These are phyloP conservation scores for Drosophila pallidifrons DNA, from an alignment of 1,140 invertebrate species.

Conservation along the genomic window DNA sequence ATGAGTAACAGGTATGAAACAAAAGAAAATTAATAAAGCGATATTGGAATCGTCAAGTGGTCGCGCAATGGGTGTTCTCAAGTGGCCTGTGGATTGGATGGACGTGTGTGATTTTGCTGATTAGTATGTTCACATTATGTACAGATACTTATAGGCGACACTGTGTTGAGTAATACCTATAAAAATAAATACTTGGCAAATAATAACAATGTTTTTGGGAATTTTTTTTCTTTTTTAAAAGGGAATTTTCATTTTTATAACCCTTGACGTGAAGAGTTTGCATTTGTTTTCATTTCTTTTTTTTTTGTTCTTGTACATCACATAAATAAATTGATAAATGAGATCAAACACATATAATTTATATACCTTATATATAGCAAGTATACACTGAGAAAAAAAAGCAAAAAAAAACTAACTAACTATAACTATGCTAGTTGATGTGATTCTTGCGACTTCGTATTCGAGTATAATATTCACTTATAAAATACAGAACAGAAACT, in stretches of 20 bases:
- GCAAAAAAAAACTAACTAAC: conserved; percentile 15
- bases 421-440: conserved; percentile 48
- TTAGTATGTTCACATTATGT: conserved; percentile 36
- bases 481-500: conserved; percentile 41
- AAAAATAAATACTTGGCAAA: conserved; percentile 5
- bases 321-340: conserved; percentile 70
- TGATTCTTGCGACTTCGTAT: conserved; percentile 11
- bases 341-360: conserved; percentile 60
- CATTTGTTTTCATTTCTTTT: background rate
- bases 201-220: conserved; percentile 17
- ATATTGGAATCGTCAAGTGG: conserved; percentile 16
- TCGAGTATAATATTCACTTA: conserved; percentile 54
- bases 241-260: conserved; percentile 51
- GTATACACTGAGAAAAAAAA: conserved; percentile 39
- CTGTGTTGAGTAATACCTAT: conserved; percentile 24
- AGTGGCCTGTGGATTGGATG: conserved; percentile 24
- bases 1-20: background rate
- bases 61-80: conserved; percentile 1
- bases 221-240: conserved; percentile 42
- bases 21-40: conserved; percentile 18
- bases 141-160: conserved; percentile 29
- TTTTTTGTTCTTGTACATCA: conserved; percentile 48
- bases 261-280: conserved; percentile 26
- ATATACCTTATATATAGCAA: conserved; percentile 14
- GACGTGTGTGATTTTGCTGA: conserved; percentile 33